These are phyloP conservation scores for Phthorimaea operculella DNA, from an alignment of 1,140 invertebrate species.

Conservation along the genomic window DNA sequence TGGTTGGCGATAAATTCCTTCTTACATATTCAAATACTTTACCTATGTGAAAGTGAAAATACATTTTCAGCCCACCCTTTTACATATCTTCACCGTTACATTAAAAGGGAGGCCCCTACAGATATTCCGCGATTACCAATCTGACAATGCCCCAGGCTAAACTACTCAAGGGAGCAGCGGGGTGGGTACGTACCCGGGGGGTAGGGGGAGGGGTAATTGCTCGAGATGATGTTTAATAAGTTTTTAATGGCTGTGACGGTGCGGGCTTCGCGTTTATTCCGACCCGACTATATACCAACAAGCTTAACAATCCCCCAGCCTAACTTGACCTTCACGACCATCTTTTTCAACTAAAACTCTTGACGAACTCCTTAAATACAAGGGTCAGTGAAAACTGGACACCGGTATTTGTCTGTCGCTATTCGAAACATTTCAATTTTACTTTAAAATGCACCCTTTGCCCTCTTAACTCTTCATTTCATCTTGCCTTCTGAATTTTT, in stretches of 20 bases:
- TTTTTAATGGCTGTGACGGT: constrained; percentile 69
- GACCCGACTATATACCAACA: constrained; percentile 28
- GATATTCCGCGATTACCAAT: constrained; percentile 1
- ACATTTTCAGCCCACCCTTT: too few relatives aligned
- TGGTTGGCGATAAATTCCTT: too few relatives aligned
- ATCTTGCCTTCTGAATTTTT: constrained; percentile 5
- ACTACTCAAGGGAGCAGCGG: neutral
- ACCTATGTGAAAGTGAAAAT: too few relatives aligned
- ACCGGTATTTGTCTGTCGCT: constrained; percentile 21
- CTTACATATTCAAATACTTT: too few relatives aligned
- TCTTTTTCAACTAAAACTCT: neutral
- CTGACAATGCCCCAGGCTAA: neutral
- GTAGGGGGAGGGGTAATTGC: constrained; percentile 57
- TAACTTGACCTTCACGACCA: neutral
- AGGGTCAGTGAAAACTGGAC: constrained; percentile 12
- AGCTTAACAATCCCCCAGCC: neutral
- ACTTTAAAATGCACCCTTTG: constrained; percentile 24
- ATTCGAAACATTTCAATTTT: constrained; percentile 24
- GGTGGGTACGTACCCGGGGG: constrained; percentile 2
- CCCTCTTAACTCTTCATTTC: constrained; percentile 17
- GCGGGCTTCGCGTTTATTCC: constrained; percentile 44
- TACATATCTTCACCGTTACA: too few relatives aligned
- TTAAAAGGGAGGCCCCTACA: neutral
- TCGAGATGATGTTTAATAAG: constrained; percentile 72
- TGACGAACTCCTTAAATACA: neutral